These are phyloP conservation scores for Vanacampus margaritifer DNA, from an alignment of 2,113 vertebrate genomes.

Conservation along the genomic window DNA sequence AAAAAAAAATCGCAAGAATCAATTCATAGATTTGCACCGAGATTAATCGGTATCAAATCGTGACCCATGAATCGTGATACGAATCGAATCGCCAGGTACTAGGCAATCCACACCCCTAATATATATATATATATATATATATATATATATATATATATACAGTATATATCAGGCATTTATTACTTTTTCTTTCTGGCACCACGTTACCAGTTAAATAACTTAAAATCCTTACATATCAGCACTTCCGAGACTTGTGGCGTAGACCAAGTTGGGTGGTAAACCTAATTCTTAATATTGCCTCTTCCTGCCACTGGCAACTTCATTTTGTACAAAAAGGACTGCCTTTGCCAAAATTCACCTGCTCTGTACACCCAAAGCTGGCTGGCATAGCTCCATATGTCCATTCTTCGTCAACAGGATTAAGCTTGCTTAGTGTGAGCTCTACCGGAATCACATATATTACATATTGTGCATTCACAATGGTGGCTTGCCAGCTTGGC, in stretches of 20 bases:
- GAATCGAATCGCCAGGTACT: no score
- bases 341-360: slow-evolving; percentile 65
- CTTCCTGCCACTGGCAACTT: slow-evolving; percentile 46
- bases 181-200: background rate
- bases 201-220: background rate
- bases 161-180: no score
- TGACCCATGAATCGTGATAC: no score
- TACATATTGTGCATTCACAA: slow-evolving; percentile 68
- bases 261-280: slow-evolving; percentile 21
- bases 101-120: no score
- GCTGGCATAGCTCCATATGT: slow-evolving; percentile 71
- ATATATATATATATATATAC: no score
- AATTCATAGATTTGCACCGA: no score
- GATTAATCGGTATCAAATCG: no score
- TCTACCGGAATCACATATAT: slow-evolving; percentile 56
- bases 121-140: no score
- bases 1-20: no score
- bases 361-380: slow-evolving; percentile 50
- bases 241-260: background rate
- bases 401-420: slow-evolving; percentile 74
- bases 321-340: slow-evolving; percentile 35
- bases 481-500: slow-evolving; percentile 69
- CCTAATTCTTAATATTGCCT: slow-evolving; percentile 41
- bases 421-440: slow-evolving; percentile 62
- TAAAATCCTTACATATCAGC: background rate